phyloP scores from a whole-genome alignment of 2,113 vertebrate species.

The Cavia porcellus region DNA sequence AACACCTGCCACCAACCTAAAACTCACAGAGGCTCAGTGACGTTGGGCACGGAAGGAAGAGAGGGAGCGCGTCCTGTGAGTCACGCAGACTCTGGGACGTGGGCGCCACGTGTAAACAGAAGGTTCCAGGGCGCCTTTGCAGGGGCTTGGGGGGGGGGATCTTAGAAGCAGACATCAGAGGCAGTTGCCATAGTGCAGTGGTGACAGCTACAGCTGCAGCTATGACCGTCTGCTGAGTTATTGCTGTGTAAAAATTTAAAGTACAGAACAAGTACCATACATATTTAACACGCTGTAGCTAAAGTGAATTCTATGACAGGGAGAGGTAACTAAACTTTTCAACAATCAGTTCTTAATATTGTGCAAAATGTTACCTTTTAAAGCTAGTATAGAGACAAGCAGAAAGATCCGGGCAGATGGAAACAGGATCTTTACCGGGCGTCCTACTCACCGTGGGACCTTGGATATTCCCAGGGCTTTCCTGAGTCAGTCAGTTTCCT shows the following conservation, averaged over 20 bases:
- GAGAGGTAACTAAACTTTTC: conserved; percentile 6
- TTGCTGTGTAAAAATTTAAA: conserved; percentile 24
- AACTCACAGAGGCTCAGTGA: neutral
- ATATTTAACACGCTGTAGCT: conserved; percentile 45
- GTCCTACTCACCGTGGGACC: neutral
- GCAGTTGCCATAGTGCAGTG: neutral
- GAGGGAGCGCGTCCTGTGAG: neutral
- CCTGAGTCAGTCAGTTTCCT: neutral
- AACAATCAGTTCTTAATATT: neutral
- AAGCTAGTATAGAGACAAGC: neutral
- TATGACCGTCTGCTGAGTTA: neutral
- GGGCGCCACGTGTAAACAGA: conserved; percentile 6
- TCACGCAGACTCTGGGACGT: neutral
- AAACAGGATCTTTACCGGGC: neutral
- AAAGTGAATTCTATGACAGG: neutral
- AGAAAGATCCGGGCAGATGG: neutral
- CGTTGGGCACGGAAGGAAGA: neutral
- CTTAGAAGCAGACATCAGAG: conserved; percentile 48
- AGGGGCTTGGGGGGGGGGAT: neutral
- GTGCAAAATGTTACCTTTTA: neutral
- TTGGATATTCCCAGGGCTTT: neutral
- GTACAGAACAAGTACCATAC: conserved; percentile 1
- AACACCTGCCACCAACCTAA: neutral
- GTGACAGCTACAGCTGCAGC: neutral
- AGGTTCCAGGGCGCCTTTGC: conserved; percentile 4